phyloP scores from a whole-genome alignment of 2,797 vertebrate genomes.

The Nannoperca australis region DNA sequence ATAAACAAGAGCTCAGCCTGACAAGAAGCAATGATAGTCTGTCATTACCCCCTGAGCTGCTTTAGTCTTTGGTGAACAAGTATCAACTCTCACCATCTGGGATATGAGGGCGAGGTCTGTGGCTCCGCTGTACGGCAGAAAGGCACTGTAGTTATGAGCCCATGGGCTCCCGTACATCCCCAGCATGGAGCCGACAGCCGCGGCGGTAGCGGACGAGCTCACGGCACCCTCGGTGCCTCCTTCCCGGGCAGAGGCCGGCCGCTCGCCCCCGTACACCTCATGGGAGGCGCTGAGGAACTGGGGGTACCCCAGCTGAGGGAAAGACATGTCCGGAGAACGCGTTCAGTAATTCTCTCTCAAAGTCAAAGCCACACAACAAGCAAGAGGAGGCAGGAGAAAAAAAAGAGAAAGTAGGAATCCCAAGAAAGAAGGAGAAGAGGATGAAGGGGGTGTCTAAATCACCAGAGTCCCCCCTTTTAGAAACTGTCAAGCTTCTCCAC shows the following conservation, averaged over 20 bases:
- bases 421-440: conserved; percentile 62
- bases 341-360: conserved; percentile 65
- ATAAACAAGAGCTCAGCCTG: neutral
- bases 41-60: conserved; percentile 29
- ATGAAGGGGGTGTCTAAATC: conserved; percentile 73
- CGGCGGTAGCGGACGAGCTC: conserved; percentile 87
- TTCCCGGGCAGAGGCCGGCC: conserved; percentile 90
- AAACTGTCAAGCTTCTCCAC: conserved; percentile 81
- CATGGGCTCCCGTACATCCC: conserved; percentile 96
- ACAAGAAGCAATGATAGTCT: neutral
- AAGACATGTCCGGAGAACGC: conserved; percentile 91
- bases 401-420: conserved; percentile 65
- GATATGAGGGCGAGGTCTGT: conserved; percentile 94
- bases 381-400: conserved; percentile 47
- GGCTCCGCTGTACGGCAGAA: conserved; percentile 93
- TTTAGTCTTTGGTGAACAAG: conserved; percentile 9
- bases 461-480: conserved; percentile 64
- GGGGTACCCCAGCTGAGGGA: conserved; percentile 96
- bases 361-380: conserved; percentile 60
- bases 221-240: conserved; percentile 87
- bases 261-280: conserved; percentile 91
- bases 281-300: conserved; percentile 93
- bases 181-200: conserved; percentile 93
- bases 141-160: conserved; percentile 95
- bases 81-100: conserved; percentile 91